Evolutionary conservation across 2,797 vertebrate genomes (phyloP).

Genomic region (Oreochromis mossambicus): DNA sequence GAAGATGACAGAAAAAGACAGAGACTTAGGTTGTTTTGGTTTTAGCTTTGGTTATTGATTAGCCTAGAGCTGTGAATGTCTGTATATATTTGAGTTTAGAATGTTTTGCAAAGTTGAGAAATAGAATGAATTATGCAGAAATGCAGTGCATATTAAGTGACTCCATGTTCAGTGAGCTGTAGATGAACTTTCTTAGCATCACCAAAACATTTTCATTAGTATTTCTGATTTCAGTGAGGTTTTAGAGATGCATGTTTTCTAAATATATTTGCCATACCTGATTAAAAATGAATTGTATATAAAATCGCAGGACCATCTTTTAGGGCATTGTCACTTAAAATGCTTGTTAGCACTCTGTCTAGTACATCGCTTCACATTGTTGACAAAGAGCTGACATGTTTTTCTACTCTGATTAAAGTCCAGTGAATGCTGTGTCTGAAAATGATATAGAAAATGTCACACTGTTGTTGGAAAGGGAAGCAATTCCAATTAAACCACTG

Average conservation of each 20-base stretch:
- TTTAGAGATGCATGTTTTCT: neutral
- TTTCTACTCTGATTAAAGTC: neutral
- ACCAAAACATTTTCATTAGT: neutral
- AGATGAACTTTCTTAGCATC: neutral
- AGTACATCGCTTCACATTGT: neutral
- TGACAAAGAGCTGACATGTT: neutral
- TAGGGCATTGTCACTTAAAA: neutral
- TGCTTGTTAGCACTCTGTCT: neutral
- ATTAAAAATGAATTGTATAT: neutral
- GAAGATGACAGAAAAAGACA: constrained; percentile 1
- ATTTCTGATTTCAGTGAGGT: neutral
- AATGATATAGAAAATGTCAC: neutral
- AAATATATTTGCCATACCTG: rapidly evolving
- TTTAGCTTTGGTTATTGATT: neutral
- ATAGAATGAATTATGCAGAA: neutral
- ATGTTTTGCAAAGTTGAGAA: neutral
- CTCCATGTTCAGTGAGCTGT: neutral
- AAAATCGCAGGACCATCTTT: neutral
- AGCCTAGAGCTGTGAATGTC: neutral
- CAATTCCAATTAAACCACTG: neutral
- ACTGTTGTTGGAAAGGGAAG: neutral
- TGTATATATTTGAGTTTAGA: neutral
- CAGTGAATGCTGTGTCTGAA: neutral
- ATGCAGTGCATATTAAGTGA: neutral
- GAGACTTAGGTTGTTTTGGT: rapidly evolving